A percentile compares a stretch with the other conserved stretches of the same genome.
These are phyloP conservation scores for Manacus vitellinus DNA, from an alignment of 2,113 vertebrate genomes.

Conservation along the genomic window DNA sequence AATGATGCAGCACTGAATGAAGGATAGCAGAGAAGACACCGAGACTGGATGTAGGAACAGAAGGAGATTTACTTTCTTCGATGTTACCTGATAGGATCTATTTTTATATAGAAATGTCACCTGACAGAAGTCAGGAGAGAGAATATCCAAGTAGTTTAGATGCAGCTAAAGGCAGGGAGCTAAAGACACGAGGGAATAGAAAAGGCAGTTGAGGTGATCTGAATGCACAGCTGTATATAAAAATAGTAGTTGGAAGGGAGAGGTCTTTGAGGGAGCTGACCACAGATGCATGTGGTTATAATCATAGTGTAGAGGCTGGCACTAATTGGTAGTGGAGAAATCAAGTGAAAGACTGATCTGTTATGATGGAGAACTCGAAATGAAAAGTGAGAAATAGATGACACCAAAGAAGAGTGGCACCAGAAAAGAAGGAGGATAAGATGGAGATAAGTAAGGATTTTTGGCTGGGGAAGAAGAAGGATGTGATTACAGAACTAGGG, in stretches of 20 bases:
- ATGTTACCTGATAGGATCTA: neutral
- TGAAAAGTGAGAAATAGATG: neutral
- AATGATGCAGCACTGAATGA: neutral
- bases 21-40: neutral
- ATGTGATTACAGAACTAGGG: neutral
- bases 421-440: neutral
- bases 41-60: neutral
- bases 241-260: neutral
- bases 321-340: neutral
- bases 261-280: neutral
- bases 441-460: neutral
- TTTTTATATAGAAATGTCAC: constrained; percentile 32
- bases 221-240: neutral
- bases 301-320: neutral
- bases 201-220: neutral
- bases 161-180: neutral
- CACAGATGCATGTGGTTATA: neutral
- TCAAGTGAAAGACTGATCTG: neutral
- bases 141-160: neutral
- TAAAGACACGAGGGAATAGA: neutral
- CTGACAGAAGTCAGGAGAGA: neutral
- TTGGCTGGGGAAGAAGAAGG: neutral
- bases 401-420: neutral
- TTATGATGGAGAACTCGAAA: neutral
- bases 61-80: neutral